Evolutionary conservation across 2,113 vertebrate species (phyloP), one percentile per base, ranked within the genome.

Genomic region (Forbesichthys papilliferus): DNA sequence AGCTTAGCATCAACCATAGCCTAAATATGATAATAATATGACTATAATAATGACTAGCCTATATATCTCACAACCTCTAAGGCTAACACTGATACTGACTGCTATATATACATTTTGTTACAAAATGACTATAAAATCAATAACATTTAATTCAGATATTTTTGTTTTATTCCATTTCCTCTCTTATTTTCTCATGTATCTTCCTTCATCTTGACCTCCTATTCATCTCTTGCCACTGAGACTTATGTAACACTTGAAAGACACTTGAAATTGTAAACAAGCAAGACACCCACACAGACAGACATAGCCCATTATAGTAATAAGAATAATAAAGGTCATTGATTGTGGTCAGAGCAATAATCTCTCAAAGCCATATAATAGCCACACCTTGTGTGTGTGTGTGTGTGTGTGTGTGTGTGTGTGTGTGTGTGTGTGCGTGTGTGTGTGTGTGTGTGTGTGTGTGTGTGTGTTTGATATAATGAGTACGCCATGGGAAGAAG

Each of bases 171-270:
- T 70, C 12, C 59, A 61, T 20, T 63, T 48, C 47, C n/a, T 12
- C 69, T 47, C 33, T 79, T 70, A 72, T 20, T 9, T 48, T 47
- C 53, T 59, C 34, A 48, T 18, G 46, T 46, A 73, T 59, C 58
- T 59, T 2, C 7, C 58, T 59, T 2, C 7, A 48, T 59, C 46
- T 58, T 27, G 62, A 36, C 52, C 55, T 10, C 46, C 7, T 49
- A 56, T 63, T 52, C 61, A 11, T 61, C 48, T 42, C 20, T 14
- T 33, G 33, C 56, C 53, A 48, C 53, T 47, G 66, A 48, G n/a
- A 8, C 52, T 81, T 70, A 77, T 51, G 67, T 77, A 84, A 42
- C 36, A 42, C 36, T 27, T 27, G 27, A 27, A 27, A 27, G 27
- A 27, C 27, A 27, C 27, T 27, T 42, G 36, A 42, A 42, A 42